Evolutionary conservation across 2,888 invertebrate species (phyloP).

Genomic region (Phaonia tiefii): DNA sequence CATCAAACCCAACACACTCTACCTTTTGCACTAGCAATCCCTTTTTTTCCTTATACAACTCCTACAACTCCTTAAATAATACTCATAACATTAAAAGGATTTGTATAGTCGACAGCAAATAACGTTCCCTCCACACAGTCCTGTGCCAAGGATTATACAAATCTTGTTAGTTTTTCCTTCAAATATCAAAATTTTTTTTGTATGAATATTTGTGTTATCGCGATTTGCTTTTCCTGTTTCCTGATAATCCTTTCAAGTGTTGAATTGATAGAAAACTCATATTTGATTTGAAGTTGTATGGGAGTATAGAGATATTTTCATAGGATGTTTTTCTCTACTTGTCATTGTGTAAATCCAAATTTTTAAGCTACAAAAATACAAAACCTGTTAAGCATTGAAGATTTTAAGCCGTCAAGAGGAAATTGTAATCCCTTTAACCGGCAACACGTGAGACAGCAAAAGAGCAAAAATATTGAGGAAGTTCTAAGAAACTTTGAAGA

Average conservation of each 20-base stretch:
- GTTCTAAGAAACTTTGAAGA: too few species aligned
- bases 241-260: constrained; percentile 53
- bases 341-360: not conserved
- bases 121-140: too few species aligned
- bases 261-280: not conserved
- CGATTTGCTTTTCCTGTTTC: not conserved
- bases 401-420: not conserved
- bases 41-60: not conserved
- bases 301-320: constrained; percentile 19
- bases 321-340: not conserved
- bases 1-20: too few species aligned
- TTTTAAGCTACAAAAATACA: not conserved
- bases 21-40: too few species aligned
- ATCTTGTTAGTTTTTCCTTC: constrained; percentile 55
- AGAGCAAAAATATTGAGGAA: too few species aligned
- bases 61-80: constrained; percentile 37
- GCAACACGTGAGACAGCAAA: not conserved
- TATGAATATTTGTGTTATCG: too few species aligned
- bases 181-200: not conserved
- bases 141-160: not conserved
- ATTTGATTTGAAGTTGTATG: constrained; percentile 26
- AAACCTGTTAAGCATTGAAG: constrained; percentile 17
- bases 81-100: constrained; percentile 50
- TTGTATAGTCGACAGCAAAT: not conserved
- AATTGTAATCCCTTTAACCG: constrained; percentile 1